Conservation (phyloP, 2,797 vertebrate species). For the Dipus sagitta region DNA sequence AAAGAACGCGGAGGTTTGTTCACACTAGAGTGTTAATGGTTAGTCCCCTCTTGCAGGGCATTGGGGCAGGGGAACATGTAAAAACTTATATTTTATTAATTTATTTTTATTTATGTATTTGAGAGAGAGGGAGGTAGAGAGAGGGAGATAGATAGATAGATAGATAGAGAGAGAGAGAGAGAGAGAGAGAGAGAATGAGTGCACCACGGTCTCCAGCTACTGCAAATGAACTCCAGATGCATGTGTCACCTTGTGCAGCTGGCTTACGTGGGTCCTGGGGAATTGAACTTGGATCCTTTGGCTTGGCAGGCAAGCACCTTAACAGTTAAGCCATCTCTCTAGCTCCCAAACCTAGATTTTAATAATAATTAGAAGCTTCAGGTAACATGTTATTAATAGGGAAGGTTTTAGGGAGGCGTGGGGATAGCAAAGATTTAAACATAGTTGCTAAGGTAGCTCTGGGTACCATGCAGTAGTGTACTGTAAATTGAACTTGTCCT, state of each 20-base stretch:
- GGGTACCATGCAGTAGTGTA: neutral
- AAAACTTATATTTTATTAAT: neutral
- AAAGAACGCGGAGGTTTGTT: neutral
- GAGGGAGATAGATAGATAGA: too few relatives aligned
- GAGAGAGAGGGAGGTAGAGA: too few relatives aligned
- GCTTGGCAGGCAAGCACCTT: too few relatives aligned
- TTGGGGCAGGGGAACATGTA: neutral
- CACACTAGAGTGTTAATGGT: conserved; percentile 8
- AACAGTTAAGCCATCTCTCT: too few relatives aligned
- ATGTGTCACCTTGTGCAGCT: too few relatives aligned
- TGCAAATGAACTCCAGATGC: too few relatives aligned
- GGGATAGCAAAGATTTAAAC: neutral
- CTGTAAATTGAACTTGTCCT: neutral
- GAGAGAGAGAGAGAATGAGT: too few relatives aligned
- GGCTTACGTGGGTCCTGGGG: too few relatives aligned
- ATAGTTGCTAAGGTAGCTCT: neutral
- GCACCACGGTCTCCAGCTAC: too few relatives aligned
- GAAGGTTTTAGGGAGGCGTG: conserved; percentile 27
- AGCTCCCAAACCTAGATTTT: neutral
- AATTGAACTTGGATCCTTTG: too few relatives aligned
- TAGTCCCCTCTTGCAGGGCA: neutral
- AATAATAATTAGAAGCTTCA: conserved; percentile 16
- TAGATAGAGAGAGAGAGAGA: too few relatives aligned
- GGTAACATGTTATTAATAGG: conserved; percentile 11
- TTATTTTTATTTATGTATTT: too few relatives aligned